Evolutionary conservation across 2,113 vertebrate genomes (phyloP).

Genomic region (Leucoraja erinaceus): DNA sequence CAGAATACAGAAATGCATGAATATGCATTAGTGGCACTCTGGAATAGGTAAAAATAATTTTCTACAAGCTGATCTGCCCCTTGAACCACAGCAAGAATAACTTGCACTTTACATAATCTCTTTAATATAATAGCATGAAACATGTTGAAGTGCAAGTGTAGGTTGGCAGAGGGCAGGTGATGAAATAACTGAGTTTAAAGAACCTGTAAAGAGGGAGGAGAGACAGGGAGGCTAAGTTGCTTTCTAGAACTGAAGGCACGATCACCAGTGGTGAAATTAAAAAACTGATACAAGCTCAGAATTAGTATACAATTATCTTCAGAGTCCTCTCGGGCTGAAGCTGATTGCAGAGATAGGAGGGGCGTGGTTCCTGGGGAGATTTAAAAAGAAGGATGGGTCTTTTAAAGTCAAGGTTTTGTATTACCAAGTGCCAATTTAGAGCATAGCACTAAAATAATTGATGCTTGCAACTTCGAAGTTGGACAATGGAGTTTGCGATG

Average conservation of each 20-base stretch:
- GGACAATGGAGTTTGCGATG: no score
- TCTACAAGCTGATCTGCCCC: background rate
- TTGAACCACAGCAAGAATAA: background rate
- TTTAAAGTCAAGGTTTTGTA: background rate
- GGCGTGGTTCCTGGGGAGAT: background rate
- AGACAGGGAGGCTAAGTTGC: background rate
- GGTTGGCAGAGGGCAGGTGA: background rate
- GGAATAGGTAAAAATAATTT: constrained; percentile 73
- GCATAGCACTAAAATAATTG: no score
- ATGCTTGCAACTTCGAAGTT: no score
- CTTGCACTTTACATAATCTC: background rate
- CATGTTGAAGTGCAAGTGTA: no score
- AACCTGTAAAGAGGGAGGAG: background rate
- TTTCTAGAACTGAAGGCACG: background rate
- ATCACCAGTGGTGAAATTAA: background rate
- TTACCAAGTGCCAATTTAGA: background rate
- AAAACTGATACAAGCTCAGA: background rate
- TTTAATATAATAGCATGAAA: background rate
- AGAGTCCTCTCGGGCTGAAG: background rate
- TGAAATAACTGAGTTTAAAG: background rate
- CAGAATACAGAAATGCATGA: constrained; percentile 74
- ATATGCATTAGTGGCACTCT: constrained; percentile 86
- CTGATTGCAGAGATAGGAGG: background rate
- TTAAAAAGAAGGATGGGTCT: background rate
- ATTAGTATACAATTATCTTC: background rate